Evolutionary conservation across 2,113 vertebrate genomes (phyloP), one percentile per base, ranked within the genome.

Genomic region (Stegostoma tigrinum): DNA sequence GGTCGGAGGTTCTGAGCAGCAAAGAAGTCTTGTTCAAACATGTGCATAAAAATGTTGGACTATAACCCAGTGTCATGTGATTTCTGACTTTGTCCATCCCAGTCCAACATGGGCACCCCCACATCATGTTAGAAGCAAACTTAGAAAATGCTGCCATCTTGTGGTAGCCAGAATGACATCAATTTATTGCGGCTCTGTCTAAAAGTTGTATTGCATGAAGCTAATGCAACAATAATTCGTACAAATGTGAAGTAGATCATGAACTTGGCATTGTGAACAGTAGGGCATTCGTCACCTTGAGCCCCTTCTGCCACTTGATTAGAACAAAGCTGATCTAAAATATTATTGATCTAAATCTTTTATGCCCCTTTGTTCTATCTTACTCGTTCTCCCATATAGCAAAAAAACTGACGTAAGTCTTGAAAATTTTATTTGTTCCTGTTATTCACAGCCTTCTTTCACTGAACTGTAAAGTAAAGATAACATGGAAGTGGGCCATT

Each of bases 81-180:
- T 48, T 48, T 48, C 48, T 48, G 48, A 48, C 48, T 3, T 45
- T 45, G 48, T 48, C 48, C 48, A 48, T 3, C 48, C 48, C 48
- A 48, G 48, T 48, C 48, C 48, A 48, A 48, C 48, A 48, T 3
- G 0, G 2, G 48, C 48, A 48, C 48, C 48, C 3, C 48, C 48
- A 48, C 48, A 48, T 48, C 48, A 48, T 48, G 48, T 48, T 48
- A 8, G 38, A 3, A 83, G 38, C 23, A 91, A 93, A 66, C 34
- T 93, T 93, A 64, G 89, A 93, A 93, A 66, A 93, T 66, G 89
- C 89, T 93, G 89, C 89, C 89, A 93, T 93, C 89, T 7, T 38
- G 89, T 93, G 89, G 89, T 93, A 93, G 21, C 8, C 64, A 66
- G 89, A 38, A 5, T 66, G 55, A 91, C 19, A 38, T 6, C n/a